Evolutionary conservation across 2,797 vertebrate genomes (phyloP), one percentile per base, ranked within the genome.

Genomic region (Brotula barbata): DNA sequence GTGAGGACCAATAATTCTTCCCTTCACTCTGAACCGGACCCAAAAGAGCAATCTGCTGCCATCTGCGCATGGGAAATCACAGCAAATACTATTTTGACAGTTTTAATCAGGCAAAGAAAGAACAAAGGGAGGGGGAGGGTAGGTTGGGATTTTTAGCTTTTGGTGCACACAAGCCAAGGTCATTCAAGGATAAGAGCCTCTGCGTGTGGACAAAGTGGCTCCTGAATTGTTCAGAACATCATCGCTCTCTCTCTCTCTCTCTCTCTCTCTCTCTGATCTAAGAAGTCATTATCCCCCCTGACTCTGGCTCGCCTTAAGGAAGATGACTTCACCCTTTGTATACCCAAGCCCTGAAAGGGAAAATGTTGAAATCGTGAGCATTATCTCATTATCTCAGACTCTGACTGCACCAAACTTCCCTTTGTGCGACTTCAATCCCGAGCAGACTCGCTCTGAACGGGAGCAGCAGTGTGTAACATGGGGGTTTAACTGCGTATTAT

Each of bases 1-100:
- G 40, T 39, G 37, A 7, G 4, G 17, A 7, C 11, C 40, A 47
- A 55, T 54, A 50, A 59, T 14, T 51, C 44, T 39, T 68, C 34
- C n/a, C n/a, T n/a, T n/a, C n/a, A n/a, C 4, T 46, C 58, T 67
- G 66, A 65, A 58, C 33, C 34, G 7, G 39, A 44, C 61, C 70
- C 76, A 60, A 71, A 82, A 78, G 68, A 83, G 67, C 76, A 78
- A 78, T 81, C 68, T 82, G 68, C 73, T 39, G 37, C 75, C 83
- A 87, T 89, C 79, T 85, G 83, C 71, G 72, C 71, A 36, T 12
- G 41, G 2, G 28, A 70, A 76, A 64, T 63, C 13, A 9, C 7
- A 67, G 63, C 60, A 80, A 79, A 84, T 84, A 76, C 72, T 76
- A 13, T 76, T 77, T 75, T 48, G 74, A 70, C 58, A 56, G 21